Evolutionary conservation across 2,113 vertebrate species (phyloP).

Genomic region (Otus sunia): DNA sequence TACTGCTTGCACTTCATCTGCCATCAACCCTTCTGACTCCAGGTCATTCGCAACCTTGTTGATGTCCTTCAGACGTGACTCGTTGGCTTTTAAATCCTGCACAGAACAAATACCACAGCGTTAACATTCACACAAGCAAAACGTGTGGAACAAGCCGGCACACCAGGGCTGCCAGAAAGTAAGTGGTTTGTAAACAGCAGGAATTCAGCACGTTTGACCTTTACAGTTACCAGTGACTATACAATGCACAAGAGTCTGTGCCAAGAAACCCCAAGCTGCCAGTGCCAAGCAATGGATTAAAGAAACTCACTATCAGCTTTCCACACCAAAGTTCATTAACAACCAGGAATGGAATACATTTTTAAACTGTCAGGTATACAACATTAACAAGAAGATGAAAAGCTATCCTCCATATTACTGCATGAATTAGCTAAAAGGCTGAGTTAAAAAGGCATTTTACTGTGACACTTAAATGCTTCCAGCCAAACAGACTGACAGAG

Average conservation of each 20-base stretch:
- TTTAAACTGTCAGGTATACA: neutral
- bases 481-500: neutral
- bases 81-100: conserved; percentile 96
- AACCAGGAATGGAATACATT: neutral
- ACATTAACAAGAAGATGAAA: neutral
- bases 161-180: neutral
- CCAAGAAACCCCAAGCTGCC: neutral
- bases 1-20: conserved; percentile 89
- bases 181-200: neutral
- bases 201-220: neutral
- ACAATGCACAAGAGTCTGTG: fast-evolving
- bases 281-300: neutral
- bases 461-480: neutral
- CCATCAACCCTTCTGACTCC: conserved; percentile 96
- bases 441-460: neutral
- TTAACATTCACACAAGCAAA: neutral
- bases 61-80: conserved; percentile 96
- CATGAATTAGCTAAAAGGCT: neutral
- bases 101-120: neutral
- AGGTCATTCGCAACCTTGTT: conserved; percentile 95
- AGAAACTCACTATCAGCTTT: fast-evolving
- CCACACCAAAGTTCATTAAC: neutral
- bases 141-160: neutral
- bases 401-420: neutral
- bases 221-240: neutral